Conservation (phyloP, 2,888 invertebrate genomes). For the Agelastica alni region DNA sequence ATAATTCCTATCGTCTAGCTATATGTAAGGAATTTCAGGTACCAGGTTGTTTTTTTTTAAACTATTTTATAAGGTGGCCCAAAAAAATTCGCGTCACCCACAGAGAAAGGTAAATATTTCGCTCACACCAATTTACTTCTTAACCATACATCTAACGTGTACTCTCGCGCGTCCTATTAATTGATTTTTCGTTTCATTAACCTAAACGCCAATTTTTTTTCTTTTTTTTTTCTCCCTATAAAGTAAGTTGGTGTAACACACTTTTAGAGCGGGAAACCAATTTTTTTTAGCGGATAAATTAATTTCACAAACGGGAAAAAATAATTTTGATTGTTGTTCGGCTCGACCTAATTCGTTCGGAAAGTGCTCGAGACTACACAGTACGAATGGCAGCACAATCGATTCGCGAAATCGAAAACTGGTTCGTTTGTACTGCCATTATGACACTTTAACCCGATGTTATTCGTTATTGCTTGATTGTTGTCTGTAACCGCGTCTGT, state of each 20-base stretch:
- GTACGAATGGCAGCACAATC: background rate
- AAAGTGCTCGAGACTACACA: too few relatives aligned
- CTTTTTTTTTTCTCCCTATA: background rate
- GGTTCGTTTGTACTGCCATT: conserved; percentile 1
- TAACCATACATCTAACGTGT: conserved; percentile 13
- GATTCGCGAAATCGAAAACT: background rate
- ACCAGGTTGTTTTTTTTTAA: conserved; percentile 41
- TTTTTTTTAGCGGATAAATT: too few relatives aligned
- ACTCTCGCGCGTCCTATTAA: conserved; percentile 16
- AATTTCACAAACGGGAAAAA: background rate
- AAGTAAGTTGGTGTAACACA: conserved; percentile 8
- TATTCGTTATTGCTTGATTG: too few relatives aligned
- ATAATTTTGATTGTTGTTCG: conserved; percentile 20
- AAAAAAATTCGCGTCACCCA: background rate
- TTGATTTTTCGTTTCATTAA: conserved; percentile 14
- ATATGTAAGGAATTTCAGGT: conserved; percentile 49
- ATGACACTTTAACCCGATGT: too few relatives aligned
- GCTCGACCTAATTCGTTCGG: conserved; percentile 11
- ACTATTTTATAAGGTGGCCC: conserved; percentile 30
- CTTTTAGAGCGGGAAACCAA: conserved; percentile 14
- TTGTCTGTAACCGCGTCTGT: too few relatives aligned
- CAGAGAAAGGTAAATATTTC: background rate
- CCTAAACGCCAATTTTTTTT: background rate
- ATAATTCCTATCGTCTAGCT: conserved; percentile 38
- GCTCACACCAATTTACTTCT: conserved; percentile 28